Evolutionary conservation across 2,113 vertebrate genomes (phyloP).

Genomic region (Chloropsis cyanopogon): DNA sequence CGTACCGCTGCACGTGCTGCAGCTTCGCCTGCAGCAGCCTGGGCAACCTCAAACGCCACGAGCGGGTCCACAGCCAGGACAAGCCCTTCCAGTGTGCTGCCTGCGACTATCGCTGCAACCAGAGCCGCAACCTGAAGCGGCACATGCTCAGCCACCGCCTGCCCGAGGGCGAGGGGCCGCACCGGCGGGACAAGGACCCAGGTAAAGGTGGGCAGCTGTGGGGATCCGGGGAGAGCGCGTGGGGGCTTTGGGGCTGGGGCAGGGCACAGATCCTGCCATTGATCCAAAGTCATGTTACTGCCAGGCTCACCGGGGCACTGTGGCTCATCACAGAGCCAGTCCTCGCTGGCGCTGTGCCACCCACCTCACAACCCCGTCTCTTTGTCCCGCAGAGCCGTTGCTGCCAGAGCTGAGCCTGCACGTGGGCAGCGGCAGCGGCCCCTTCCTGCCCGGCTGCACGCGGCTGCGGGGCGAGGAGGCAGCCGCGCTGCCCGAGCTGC

Average conservation of each 20-base stretch:
- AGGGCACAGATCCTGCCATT: fast-evolving
- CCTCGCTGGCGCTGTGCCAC: fast-evolving
- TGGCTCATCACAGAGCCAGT: not conserved
- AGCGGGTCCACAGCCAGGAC: conserved; percentile 86
- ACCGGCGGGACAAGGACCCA: conserved; percentile 30
- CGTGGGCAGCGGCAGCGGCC: conserved; percentile 36
- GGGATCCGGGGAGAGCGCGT: not conserved
- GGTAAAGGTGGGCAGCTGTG: not conserved
- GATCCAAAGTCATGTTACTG: fast-evolving
- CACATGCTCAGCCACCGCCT: conserved; percentile 67
- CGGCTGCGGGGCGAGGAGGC: conserved; percentile 71
- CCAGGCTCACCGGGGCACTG: fast-evolving
- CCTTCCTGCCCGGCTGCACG: conserved; percentile 76
- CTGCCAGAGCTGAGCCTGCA: conserved; percentile 70
- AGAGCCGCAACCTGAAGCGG: conserved; percentile 71
- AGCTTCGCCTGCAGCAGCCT: conserved; percentile 94
- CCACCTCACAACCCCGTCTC: not conserved
- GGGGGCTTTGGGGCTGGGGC: not conserved
- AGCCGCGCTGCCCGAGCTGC: conserved; percentile 77
- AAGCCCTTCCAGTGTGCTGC: conserved; percentile 70
- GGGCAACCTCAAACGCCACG: conserved; percentile 95
- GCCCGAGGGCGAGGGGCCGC: conserved; percentile 40
- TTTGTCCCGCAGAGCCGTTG: conserved; percentile 58
- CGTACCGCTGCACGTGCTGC: conserved; percentile 92
- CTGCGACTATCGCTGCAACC: conserved; percentile 70